These are phyloP conservation scores for Gastrophysa polygoni DNA, from an alignment of 2,888 invertebrate species.

Conservation along the genomic window DNA sequence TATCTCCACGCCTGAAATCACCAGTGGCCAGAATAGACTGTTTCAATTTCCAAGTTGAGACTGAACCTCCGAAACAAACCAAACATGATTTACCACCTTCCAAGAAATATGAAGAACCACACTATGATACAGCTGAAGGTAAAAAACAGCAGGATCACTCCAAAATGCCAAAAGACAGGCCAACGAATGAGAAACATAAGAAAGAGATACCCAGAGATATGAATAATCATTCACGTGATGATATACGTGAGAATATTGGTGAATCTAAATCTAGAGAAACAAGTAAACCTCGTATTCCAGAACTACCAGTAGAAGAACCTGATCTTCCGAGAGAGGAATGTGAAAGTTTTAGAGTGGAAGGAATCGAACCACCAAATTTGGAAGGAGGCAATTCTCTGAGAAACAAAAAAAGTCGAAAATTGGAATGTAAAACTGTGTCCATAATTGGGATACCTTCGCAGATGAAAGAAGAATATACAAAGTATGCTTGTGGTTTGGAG, in stretches of 20 bases:
- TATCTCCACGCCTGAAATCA: no score
- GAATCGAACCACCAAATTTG: slow-evolving; percentile 35
- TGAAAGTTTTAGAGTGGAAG: slow-evolving; percentile 32
- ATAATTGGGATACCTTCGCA: slow-evolving; percentile 38
- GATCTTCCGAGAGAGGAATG: not conserved
- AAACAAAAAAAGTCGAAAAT: slow-evolving; percentile 17
- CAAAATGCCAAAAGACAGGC: not conserved
- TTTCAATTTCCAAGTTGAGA: not conserved
- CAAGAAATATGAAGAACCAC: not conserved
- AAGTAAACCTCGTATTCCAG: not conserved
- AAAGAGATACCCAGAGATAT: not conserved
- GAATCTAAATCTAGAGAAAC: no score
- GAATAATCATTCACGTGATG: no score
- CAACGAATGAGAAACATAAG: not conserved
- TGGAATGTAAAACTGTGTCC: slow-evolving; percentile 40
- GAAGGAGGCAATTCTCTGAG: slow-evolving; percentile 15
- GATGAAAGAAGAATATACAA: slow-evolving; percentile 12
- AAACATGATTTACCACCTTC: not conserved
- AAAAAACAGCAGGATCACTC: not conserved
- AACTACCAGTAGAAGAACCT: not conserved
- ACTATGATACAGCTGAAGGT: not conserved
- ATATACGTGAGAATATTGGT: no score
- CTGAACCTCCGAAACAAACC: not conserved
- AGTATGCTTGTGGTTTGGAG: slow-evolving; percentile 10
- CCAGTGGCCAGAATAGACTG: no score